phyloP scores from a whole-genome alignment of 2,888 invertebrate genomes.

The Rhimphoctona megacephalus region DNA sequence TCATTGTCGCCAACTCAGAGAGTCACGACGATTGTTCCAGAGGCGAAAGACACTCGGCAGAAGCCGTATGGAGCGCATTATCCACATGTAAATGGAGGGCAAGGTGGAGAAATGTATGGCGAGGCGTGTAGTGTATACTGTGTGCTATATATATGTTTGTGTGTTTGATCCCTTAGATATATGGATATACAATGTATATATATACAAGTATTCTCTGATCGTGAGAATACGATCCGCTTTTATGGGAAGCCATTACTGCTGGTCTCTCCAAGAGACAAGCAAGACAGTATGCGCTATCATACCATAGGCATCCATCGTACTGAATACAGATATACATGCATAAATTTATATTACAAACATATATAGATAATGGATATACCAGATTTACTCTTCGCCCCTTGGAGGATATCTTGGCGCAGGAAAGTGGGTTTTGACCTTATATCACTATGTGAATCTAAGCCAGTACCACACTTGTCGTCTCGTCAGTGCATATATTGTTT shows the following conservation, averaged over 20 bases:
- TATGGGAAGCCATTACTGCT: conserved; percentile 73
- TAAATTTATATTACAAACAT: conserved; percentile 31
- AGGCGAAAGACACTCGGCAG: conserved; percentile 46
- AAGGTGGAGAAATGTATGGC: conserved; percentile 53
- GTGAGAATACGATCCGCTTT: conserved; percentile 74
- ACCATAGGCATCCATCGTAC: conserved; percentile 41
- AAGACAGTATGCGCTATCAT: conserved; percentile 61
- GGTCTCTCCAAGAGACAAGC: conserved; percentile 60
- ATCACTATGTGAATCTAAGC: conserved; percentile 67
- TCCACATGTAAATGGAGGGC: conserved; percentile 69
- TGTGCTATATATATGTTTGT: conserved; percentile 43
- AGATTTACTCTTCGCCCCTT: conserved; percentile 57
- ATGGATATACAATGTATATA: conserved; percentile 27
- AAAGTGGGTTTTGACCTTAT: conserved; percentile 74
- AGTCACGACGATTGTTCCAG: conserved; percentile 70
- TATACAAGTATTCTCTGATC: conserved; percentile 68
- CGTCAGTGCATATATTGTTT: conserved; percentile 51
- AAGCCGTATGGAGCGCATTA: conserved; percentile 66
- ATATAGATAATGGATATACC: conserved; percentile 43
- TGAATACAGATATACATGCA: conserved; percentile 11
- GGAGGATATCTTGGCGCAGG: conserved; percentile 60
- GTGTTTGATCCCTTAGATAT: conserved; percentile 21
- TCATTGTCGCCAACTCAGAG: conserved; percentile 34
- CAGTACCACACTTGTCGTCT: conserved; percentile 62
- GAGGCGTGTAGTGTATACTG: conserved; percentile 44